Base-by-base conservation (phyloP, 30 jellyfish, hydroid and myxozoan genomes). In the Aurelia sp. region DNA sequence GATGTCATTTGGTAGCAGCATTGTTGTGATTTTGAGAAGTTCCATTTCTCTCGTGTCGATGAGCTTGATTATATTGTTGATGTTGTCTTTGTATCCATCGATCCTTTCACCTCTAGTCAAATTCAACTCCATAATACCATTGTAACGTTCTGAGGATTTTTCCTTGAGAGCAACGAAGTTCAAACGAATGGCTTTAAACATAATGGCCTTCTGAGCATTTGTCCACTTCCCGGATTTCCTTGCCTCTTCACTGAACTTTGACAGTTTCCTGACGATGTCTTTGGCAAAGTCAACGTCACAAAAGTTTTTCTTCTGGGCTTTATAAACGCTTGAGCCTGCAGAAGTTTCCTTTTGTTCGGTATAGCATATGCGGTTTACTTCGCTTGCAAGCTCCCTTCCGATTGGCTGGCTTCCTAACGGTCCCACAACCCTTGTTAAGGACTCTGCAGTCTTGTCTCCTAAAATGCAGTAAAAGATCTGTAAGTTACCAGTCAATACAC, bases 161-260 rank as follows among this genome's bases (percentile, higher is more conserved):
- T 59, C 69, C 16, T 59, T 59, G 69, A 59, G 33, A 59, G 69
- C 69, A 13, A 59, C 69, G 16, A 59, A 59, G 16, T 59, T 59
- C 69, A 59, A 59, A 4, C 33, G 24, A 44, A 73, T 16, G 51
- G 58, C 33, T 66, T 35, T 63, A 50, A 73, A 73, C 27, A 73
- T 16, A n/a, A 1, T 51, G 51, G 35, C 20, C 31, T 63, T 66
- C 24, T 35, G 69, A 10, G 69, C 71, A 44, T 63, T 24, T 1
- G 85, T 44, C 85, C 71, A 35, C 47, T 21, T 35, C 2, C 6
- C 69, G 31, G 58, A 50, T 21, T 9, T 17, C 31, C 18, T 73
- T 16, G 35, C 53, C 50, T 73, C 71, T 16, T 19, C 50, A 67
- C 55, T 50, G 18, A 19, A 35, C 55, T 52, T 73, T 31, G 48